Evolutionary conservation across 2,888 invertebrate genomes (phyloP).

Genomic region (Villa cingulata): DNA sequence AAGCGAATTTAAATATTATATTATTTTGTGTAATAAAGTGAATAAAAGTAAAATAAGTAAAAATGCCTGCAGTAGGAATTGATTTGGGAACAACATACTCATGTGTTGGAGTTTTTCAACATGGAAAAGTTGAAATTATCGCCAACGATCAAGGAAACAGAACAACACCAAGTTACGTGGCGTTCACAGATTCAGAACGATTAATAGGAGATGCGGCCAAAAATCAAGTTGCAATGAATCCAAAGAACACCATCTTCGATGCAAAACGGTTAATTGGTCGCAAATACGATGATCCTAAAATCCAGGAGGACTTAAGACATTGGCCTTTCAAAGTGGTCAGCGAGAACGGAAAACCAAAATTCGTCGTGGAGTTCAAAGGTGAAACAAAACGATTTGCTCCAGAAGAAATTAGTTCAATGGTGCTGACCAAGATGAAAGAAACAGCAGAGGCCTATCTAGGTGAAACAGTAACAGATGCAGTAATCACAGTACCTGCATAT

Average conservation of each 20-base stretch:
- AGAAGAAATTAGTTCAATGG: slow-evolving; percentile 88
- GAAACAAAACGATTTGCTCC: slow-evolving; percentile 82
- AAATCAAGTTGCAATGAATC: slow-evolving; percentile 80
- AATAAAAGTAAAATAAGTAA: slow-evolving; percentile 21
- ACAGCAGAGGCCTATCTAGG: slow-evolving; percentile 76
- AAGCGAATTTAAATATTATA: neutral
- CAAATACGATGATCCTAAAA: slow-evolving; percentile 72
- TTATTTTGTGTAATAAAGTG: slow-evolving; percentile 22
- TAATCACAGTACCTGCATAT: slow-evolving; percentile 77
- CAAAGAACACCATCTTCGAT: slow-evolving; percentile 85
- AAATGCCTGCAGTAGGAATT: slow-evolving; percentile 55
- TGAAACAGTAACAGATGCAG: slow-evolving; percentile 65
- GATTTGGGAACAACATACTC: slow-evolving; percentile 76
- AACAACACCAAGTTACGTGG: slow-evolving; percentile 64
- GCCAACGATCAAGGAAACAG: slow-evolving; percentile 74
- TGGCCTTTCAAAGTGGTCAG: slow-evolving; percentile 86
- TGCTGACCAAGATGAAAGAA: slow-evolving; percentile 85
- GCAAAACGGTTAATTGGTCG: slow-evolving; percentile 91
- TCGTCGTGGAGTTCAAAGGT: slow-evolving; percentile 75
- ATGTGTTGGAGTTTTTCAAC: slow-evolving; percentile 62
- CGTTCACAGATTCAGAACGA: slow-evolving; percentile 75
- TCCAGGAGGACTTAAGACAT: slow-evolving; percentile 88
- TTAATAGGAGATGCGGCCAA: slow-evolving; percentile 76
- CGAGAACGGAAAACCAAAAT: slow-evolving; percentile 68
- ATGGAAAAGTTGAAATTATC: slow-evolving; percentile 71